Conservation (phyloP, 35 echinoderm and acorn worm species). For the Lytechinus pictus region DNA sequence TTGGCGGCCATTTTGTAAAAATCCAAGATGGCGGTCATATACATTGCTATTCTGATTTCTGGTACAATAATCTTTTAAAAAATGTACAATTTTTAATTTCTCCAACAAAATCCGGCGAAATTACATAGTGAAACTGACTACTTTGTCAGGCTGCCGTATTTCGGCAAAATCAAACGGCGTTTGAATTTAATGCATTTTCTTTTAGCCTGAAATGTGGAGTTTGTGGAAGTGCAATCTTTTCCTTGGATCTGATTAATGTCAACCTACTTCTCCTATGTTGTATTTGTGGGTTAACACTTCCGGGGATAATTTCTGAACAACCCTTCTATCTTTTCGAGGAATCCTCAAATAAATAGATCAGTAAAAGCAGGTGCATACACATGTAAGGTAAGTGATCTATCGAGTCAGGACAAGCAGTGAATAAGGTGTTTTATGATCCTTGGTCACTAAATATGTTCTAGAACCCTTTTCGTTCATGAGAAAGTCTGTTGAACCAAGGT, state of each 20-base stretch:
- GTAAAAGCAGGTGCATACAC: background rate
- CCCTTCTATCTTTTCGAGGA: background rate
- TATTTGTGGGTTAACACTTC: background rate
- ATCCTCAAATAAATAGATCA: background rate
- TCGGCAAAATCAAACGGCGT: background rate
- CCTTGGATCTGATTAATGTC: background rate
- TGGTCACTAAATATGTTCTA: no score
- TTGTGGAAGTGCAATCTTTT: background rate
- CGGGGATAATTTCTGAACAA: background rate
- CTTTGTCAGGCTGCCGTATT: no score
- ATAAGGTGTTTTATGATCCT: background rate
- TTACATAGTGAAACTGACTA: no score
- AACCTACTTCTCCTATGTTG: background rate
- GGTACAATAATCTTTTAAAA: no score
- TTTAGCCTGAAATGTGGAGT: background rate
- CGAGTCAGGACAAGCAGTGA: background rate
- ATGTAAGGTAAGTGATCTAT: background rate
- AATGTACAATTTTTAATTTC: no score
- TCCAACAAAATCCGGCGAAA: no score
- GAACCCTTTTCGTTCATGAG: background rate
- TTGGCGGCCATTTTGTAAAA: no score
- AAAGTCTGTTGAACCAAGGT: no score
- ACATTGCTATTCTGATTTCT: no score
- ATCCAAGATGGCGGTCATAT: no score
- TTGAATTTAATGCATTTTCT: background rate